Evolutionary conservation across 2,797 vertebrate genomes (phyloP), one percentile per base, ranked within the genome.

Genomic region (Furcifer pardalis): DNA sequence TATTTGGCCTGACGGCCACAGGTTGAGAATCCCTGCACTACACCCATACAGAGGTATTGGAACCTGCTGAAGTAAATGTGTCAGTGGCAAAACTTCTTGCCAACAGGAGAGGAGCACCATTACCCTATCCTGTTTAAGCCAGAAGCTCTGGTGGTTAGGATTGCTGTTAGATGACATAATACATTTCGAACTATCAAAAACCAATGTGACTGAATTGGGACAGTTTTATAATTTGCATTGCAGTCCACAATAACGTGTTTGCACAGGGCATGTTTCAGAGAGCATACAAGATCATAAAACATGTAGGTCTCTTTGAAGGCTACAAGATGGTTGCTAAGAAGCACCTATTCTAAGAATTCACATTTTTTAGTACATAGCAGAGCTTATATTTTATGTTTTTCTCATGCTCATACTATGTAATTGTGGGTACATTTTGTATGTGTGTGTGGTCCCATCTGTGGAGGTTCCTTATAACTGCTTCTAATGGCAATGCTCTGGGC

Each of bases 381-480:
- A 46, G 49, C 37, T 59, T 76, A 56, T 2, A 32, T 44, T 69
- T 69, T 25, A 15, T 83, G 59, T 77, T 44, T 21, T 44, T 77
- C 66, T 32, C 35, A 52, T 77, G 2, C 19, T 35, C 49, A n/a
- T 30, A 59, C 63, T 69, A 69, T 77, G 65, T 44, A 60, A 77
- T 77, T 84, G 37, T 35, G 74, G 82, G 74, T 32, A 62, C 4
- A 17, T 59, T 77, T n/a, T 42, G 56, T 59, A 37, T 25, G 63
- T 77, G 74, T 69, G 82, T 77, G 74, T 71, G 82, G 74, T 69
- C 82, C 79, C 65, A 40, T 12, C 46, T 52, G 65, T 35, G 37
- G 56, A 30, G 35, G 46, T 35, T 71, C 63, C 37, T 77, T 59
- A 56, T 56, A 77, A 69, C 27, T 32, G 27, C 23, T 27, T 27